Evolutionary conservation across 2,888 invertebrate species (phyloP).

Genomic region (Pyrrhia umbra): DNA sequence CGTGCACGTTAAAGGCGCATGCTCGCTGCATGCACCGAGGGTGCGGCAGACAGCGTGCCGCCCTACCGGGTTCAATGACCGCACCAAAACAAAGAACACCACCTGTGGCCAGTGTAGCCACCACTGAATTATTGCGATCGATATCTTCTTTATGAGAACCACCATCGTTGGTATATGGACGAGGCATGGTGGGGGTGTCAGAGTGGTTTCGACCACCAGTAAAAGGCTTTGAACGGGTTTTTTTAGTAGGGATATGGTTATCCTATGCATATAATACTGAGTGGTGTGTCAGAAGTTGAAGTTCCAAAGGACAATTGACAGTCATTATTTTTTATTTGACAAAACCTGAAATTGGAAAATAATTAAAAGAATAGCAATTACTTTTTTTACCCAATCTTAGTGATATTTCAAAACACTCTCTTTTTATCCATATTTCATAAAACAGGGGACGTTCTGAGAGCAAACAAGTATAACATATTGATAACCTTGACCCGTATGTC

Average conservation of each 20-base stretch:
- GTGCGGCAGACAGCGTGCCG: conserved; percentile 80
- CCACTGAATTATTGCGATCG: conserved; percentile 50
- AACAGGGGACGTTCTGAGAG: neutral
- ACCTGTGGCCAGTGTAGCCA: conserved; percentile 76
- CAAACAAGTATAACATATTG: conserved; percentile 5
- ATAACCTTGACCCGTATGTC: conserved; percentile 52
- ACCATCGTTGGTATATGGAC: conserved; percentile 26
- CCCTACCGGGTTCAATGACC: conserved; percentile 79
- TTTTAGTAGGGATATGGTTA: no score
- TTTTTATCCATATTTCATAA: conserved; percentile 1
- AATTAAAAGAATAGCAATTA: neutral
- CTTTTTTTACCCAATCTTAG: conserved; percentile 4
- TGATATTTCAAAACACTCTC: neutral
- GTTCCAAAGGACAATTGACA: neutral
- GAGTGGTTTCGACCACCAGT: neutral
- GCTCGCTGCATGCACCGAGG: conserved; percentile 71
- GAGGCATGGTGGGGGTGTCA: neutral
- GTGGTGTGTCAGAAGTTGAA: no score
- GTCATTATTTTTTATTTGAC: no score
- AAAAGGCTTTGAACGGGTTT: no score
- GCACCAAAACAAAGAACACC: conserved; percentile 82
- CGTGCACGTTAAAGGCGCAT: conserved; percentile 68
- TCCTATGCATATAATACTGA: no score
- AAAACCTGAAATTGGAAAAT: no score
- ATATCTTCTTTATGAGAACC: conserved; percentile 41